These are phyloP conservation scores for Meandrina meandrites DNA, from an alignment of 92 coral and sea anemone genomes.

Conservation along the genomic window DNA sequence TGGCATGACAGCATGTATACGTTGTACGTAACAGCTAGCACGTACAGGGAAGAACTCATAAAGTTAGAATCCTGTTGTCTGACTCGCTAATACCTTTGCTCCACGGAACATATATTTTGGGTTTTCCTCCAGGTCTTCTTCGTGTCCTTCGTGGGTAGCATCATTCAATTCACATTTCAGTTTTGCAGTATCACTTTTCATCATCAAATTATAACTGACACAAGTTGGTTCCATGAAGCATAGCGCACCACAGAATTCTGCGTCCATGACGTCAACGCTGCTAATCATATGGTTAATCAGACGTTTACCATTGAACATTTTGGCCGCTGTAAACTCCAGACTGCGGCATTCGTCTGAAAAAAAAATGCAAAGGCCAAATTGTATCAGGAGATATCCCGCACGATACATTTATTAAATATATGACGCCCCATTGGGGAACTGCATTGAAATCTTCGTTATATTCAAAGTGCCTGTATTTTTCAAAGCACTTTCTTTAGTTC, in stretches of 20 bases:
- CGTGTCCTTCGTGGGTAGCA: too few species aligned
- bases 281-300: neutral
- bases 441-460: too few species aligned
- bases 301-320: neutral
- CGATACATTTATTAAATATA: too few species aligned
- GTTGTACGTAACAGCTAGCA: too few species aligned
- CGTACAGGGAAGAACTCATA: too few species aligned
- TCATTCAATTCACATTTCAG: neutral
- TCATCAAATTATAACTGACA: neutral
- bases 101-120: neutral
- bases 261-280: neutral
- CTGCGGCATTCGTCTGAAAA: neutral
- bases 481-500: too few species aligned
- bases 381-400: too few species aligned
- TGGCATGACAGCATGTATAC: too few species aligned
- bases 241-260: neutral
- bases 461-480: too few species aligned
- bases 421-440: too few species aligned
- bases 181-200: neutral
- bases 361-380: neutral
- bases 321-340: neutral
- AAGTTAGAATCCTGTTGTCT: too few species aligned
- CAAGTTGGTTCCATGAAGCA: neutral
- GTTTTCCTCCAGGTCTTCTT: neutral
- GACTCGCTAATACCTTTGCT: neutral